These are phyloP conservation scores for Onthophagus sagittarius DNA, from an alignment of 2,888 invertebrate genomes.

Conservation along the genomic window DNA sequence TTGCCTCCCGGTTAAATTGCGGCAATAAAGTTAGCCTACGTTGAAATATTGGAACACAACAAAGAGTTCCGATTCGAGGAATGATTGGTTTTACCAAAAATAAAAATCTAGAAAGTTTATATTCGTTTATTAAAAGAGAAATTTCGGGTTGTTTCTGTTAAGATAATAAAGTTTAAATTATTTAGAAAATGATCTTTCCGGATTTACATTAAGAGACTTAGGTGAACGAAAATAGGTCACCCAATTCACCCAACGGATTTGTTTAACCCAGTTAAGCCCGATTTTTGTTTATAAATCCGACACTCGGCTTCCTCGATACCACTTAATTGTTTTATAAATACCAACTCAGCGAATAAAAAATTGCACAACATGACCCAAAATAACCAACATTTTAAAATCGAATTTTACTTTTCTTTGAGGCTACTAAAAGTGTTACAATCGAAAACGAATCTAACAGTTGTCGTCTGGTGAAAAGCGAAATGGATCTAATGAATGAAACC, in stretches of 20 bases:
- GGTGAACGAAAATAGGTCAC: slow-evolving; percentile 25
- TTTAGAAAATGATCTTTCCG: background rate
- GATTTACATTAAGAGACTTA: background rate
- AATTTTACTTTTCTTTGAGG: background rate
- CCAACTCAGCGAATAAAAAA: background rate
- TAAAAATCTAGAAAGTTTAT: background rate
- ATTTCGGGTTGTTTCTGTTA: too few species aligned
- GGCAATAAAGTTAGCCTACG: background rate
- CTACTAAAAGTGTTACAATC: background rate
- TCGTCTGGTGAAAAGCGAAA: background rate
- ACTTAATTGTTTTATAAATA: background rate
- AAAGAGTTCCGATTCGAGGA: background rate
- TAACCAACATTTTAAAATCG: background rate
- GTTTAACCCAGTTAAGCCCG: slow-evolving; percentile 15
- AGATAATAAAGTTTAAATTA: too few species aligned
- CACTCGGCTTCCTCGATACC: background rate
- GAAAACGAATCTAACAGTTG: background rate
- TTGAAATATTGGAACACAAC: background rate
- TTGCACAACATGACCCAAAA: background rate
- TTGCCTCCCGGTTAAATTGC: background rate
- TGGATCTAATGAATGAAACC: background rate
- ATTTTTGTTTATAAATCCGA: background rate
- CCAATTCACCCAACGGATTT: slow-evolving; percentile 25
- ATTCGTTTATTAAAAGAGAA: background rate
- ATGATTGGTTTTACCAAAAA: background rate